phyloP scores from a whole-genome alignment of 2,888 invertebrate genomes.

The Euplagia quadripunctaria region DNA sequence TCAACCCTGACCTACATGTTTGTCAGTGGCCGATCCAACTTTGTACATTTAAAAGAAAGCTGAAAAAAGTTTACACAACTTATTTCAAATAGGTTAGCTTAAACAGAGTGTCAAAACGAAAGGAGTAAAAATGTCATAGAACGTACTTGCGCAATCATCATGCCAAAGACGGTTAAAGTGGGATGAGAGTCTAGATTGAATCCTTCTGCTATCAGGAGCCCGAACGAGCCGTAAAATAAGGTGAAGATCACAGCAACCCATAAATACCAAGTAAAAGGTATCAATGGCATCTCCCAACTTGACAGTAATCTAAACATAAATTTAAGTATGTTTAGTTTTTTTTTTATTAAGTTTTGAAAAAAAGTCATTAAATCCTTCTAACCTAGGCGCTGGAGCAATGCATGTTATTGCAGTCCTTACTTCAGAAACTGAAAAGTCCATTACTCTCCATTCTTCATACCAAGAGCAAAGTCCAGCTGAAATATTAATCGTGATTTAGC shows the following conservation, averaged over 20 bases:
- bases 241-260: constrained; percentile 87
- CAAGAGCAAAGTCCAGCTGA: constrained; percentile 85
- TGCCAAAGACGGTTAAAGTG: constrained; percentile 75
- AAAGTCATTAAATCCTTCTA: constrained; percentile 35
- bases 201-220: constrained; percentile 69
- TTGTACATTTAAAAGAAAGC: too few relatives aligned
- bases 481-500: constrained; percentile 26
- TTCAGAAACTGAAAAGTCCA: constrained; percentile 89
- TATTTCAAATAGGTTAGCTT: too few relatives aligned
- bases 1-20: too few relatives aligned
- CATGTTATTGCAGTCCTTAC: constrained; percentile 90
- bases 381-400: constrained; percentile 90
- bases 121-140: neutral
- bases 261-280: constrained; percentile 87
- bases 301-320: constrained; percentile 78
- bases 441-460: constrained; percentile 87
- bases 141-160: constrained; percentile 78
- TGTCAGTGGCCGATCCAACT: too few relatives aligned
- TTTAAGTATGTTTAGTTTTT: neutral
- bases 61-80: too few relatives aligned
- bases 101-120: too few relatives aligned
- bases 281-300: constrained; percentile 88
- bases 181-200: constrained; percentile 54
- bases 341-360: neutral
- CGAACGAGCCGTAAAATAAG: constrained; percentile 76